Evolutionary conservation across 2,888 invertebrate species (phyloP).

Genomic region (Apodemia duryi): DNA sequence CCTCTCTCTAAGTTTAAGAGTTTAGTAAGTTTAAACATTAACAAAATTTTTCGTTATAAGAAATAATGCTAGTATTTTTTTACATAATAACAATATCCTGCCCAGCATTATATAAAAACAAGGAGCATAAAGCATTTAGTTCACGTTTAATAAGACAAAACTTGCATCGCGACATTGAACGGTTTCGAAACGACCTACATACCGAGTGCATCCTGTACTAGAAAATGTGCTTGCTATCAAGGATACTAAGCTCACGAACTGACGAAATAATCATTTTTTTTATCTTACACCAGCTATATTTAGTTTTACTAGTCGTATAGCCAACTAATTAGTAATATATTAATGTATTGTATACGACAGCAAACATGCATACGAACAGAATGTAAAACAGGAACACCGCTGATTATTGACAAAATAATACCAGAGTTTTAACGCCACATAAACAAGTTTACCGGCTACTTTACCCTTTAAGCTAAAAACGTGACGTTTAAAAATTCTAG

Average conservation of each 20-base stretch:
- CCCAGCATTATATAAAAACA: neutral
- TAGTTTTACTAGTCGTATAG: neutral
- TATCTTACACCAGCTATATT: neutral
- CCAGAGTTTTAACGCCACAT: too few species aligned
- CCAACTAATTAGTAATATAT: too few species aligned
- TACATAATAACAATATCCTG: neutral
- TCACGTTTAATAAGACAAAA: slow-evolving; percentile 20
- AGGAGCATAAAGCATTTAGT: neutral
- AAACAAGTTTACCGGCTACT: too few species aligned
- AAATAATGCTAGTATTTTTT: neutral
- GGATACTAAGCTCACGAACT: slow-evolving; percentile 44
- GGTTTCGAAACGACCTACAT: slow-evolving; percentile 57
- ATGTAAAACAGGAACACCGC: too few species aligned
- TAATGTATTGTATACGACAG: too few species aligned
- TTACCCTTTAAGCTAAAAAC: too few species aligned
- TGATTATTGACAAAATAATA: too few species aligned
- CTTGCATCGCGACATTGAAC: slow-evolving; percentile 48
- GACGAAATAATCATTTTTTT: slow-evolving; percentile 25
- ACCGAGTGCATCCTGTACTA: slow-evolving; percentile 48
- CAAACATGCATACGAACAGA: too few species aligned
- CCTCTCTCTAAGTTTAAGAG: too few species aligned
- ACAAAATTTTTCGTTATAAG: too few species aligned
- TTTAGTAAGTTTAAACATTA: too few species aligned
- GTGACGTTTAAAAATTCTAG: too few species aligned
- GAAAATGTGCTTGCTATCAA: slow-evolving; percentile 49